phyloP scores from a whole-genome alignment of 2,113 vertebrate species.

The Nycticebus coucang region DNA sequence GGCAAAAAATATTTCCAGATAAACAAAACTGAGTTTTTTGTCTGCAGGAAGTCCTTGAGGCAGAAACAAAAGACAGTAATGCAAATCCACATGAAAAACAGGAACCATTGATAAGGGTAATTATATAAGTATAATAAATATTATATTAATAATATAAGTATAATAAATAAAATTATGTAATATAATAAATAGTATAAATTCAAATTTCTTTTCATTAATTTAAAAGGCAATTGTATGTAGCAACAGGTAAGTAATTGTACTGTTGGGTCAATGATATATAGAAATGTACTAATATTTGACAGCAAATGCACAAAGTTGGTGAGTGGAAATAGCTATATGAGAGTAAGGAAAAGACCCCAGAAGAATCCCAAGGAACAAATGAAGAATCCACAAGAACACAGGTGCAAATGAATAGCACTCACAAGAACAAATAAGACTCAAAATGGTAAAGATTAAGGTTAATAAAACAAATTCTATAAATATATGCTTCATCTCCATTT shows the following conservation, averaged over 20 bases:
- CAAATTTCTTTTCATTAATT: neutral
- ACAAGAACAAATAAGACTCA: neutral
- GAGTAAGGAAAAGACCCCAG: neutral
- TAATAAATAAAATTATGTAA: neutral
- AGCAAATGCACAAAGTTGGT: neutral
- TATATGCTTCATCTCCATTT: neutral
- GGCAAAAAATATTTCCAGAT: neutral
- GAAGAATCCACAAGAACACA: neutral
- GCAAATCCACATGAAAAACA: neutral
- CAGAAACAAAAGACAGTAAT: neutral
- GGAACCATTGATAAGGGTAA: neutral
- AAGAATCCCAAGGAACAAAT: neutral
- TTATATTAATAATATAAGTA: neutral
- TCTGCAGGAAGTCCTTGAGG: neutral
- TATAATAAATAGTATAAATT: neutral
- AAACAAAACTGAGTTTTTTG: neutral
- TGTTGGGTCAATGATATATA: neutral
- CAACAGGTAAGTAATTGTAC: neutral
- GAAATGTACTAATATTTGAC: neutral
- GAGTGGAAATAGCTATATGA: neutral
- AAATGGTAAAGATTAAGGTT: neutral
- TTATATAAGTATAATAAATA: neutral
- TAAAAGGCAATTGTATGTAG: neutral
- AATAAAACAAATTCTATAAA: neutral
- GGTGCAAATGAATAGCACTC: neutral